A percentile compares a stretch with the other conserved stretches of the same genome.
phyloP scores from a whole-genome alignment of 1,140 invertebrate species.

The Triops longicaudatus region DNA sequence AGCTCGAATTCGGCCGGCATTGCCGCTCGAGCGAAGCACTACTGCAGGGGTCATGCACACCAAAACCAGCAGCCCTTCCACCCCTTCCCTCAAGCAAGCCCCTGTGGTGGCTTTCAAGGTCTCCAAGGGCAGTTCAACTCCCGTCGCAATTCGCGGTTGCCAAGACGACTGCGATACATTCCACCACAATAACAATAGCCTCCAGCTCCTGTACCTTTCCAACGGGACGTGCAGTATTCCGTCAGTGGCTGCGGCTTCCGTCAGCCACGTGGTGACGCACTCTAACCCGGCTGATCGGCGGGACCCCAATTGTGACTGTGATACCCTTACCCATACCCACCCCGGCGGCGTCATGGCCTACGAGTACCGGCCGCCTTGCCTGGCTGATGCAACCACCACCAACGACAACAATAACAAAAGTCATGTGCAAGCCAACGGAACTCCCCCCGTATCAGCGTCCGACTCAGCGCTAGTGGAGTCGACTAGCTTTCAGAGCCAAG shows the following conservation, averaged over 20 bases:
- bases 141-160: slow-evolving; percentile 4
- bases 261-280: neutral
- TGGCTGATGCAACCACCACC: neutral
- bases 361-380: neutral
- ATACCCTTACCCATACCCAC: too few relatives aligned
- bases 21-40: neutral
- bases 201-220: neutral
- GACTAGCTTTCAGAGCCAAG: neutral
- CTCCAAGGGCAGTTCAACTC: neutral
- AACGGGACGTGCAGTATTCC: slow-evolving; percentile 8
- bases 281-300: neutral
- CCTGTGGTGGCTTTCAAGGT: neutral
- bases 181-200: slow-evolving; percentile 7
- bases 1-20: neutral
- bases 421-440: slow-evolving; percentile 5
- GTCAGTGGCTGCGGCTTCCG: neutral
- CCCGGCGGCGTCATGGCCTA: neutral
- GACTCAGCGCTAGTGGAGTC: neutral
- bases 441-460: neutral
- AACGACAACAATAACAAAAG: slow-evolving; percentile 1
- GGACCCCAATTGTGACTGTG: neutral
- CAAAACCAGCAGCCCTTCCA: neutral
- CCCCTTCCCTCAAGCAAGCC: neutral
- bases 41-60: slow-evolving; percentile 4
- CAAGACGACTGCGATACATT: neutral